Conservation (phyloP, 2,113 vertebrate species). For the Dipodomys spectabilis region DNA sequence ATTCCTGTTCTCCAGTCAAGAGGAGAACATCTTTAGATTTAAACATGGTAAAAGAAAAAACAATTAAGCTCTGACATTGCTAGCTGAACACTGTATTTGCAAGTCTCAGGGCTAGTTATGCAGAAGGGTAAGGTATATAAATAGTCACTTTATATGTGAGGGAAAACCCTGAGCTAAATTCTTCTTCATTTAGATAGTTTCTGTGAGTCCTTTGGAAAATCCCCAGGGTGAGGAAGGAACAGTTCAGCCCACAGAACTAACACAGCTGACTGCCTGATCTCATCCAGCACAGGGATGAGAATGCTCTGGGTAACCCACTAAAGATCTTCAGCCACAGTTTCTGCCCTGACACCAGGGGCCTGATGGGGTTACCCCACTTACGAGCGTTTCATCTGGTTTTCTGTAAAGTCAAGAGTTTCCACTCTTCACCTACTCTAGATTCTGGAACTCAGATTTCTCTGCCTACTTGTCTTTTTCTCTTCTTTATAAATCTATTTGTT, state of each 20-base stretch:
- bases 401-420: background rate
- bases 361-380: background rate
- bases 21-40: background rate
- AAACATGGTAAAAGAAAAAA: slow-evolving; percentile 38
- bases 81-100: background rate
- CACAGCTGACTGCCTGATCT: background rate
- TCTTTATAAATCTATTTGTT: background rate
- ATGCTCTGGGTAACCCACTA: background rate
- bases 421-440: background rate
- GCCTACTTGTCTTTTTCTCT: background rate
- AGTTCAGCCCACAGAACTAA: slow-evolving; percentile 58
- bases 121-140: slow-evolving; percentile 57
- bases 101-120: background rate
- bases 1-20: background rate
- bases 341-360: background rate
- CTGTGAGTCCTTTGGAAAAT: slow-evolving; percentile 59
- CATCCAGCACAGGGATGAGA: background rate
- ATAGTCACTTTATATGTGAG: slow-evolving; percentile 55
- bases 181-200: slow-evolving; percentile 42
- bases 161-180: slow-evolving; percentile 57
- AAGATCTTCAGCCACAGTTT: background rate
- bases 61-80: background rate
- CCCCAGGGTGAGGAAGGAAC: slow-evolving; percentile 36
- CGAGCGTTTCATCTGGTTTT: background rate
- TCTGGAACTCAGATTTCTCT: background rate